These are phyloP conservation scores for Drosophila miranda DNA, from an alignment of 1,140 invertebrate species.

Conservation along the genomic window DNA sequence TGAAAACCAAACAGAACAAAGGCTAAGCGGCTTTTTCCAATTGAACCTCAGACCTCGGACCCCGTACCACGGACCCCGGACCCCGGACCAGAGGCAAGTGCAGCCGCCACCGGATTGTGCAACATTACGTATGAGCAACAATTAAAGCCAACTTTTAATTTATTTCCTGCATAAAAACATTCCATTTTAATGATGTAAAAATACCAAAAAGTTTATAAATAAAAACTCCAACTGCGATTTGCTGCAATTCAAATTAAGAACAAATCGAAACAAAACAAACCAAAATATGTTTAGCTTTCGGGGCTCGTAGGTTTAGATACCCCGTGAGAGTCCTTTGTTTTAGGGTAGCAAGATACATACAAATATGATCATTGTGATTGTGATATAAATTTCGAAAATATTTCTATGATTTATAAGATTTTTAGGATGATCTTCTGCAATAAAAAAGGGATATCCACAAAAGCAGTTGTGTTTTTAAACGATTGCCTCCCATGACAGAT, in stretches of 20 bases:
- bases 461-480: no score
- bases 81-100: constrained; percentile 12
- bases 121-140: constrained; percentile 65
- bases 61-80: background rate
- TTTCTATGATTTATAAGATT: no score
- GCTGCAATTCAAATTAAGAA: constrained; percentile 51
- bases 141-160: constrained; percentile 57
- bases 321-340: no score
- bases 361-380: no score
- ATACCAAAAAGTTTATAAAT: constrained; percentile 32
- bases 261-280: background rate
- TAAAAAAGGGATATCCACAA: no score
- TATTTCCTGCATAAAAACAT: constrained; percentile 51
- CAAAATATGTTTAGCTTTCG: background rate
- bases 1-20: constrained; percentile 25
- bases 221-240: constrained; percentile 27
- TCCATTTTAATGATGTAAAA: constrained; percentile 63
- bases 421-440: no score
- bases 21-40: constrained; percentile 30
- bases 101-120: constrained; percentile 34
- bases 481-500: no score
- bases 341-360: no score
- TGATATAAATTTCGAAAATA: no score
- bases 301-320: no score
- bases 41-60: constrained; percentile 1